A percentile compares a stretch with the other conserved stretches of the same genome.
Conservation (phyloP, 1,140 invertebrate genomes). For the Drosophila ficusphila region DNA sequence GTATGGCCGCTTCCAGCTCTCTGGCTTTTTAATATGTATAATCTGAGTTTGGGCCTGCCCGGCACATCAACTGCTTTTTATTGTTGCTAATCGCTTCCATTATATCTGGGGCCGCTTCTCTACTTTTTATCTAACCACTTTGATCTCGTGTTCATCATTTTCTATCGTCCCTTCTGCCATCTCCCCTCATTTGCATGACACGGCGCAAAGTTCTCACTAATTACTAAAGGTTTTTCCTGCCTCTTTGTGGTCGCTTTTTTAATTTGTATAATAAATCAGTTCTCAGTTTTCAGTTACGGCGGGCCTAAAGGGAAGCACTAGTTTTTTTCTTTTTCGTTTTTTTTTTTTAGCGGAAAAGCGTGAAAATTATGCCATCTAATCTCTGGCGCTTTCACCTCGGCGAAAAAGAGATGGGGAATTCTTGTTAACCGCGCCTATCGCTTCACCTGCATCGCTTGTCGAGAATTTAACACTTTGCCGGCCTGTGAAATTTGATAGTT, state of each 20-base stretch:
- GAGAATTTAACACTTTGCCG: conserved; percentile 68
- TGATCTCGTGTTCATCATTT: conserved; percentile 67
- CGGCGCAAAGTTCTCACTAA: conserved; percentile 69
- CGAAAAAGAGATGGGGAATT: conserved; percentile 37
- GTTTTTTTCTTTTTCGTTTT: conserved; percentile 30
- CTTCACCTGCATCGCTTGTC: conserved; percentile 72
- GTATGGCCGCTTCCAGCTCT: conserved; percentile 45
- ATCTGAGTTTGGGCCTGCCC: conserved; percentile 27
- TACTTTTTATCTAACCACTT: conserved; percentile 59
- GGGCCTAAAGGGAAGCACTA: not conserved
- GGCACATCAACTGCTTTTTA: conserved; percentile 59
- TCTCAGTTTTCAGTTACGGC: conserved; percentile 36
- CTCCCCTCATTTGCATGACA: conserved; percentile 53
- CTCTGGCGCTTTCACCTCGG: conserved; percentile 62
- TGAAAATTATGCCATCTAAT: conserved; percentile 79
- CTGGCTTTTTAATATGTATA: conserved; percentile 39
- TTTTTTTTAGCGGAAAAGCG: conserved; percentile 69
- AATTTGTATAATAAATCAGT: conserved; percentile 82
- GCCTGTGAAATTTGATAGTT: conserved; percentile 70
- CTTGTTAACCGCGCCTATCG: conserved; percentile 68
- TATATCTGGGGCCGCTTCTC: conserved; percentile 61
- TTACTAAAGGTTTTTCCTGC: conserved; percentile 67
- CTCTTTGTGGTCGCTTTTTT: conserved; percentile 47
- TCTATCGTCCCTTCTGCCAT: conserved; percentile 17
- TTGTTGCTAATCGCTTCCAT: conserved; percentile 81